Percentiles rank a stretch among this genome's conserved stretches.
These are phyloP conservation scores for Dunckerocampus dactyliophorus DNA, from an alignment of 2,113 vertebrate species.

Conservation along the genomic window DNA sequence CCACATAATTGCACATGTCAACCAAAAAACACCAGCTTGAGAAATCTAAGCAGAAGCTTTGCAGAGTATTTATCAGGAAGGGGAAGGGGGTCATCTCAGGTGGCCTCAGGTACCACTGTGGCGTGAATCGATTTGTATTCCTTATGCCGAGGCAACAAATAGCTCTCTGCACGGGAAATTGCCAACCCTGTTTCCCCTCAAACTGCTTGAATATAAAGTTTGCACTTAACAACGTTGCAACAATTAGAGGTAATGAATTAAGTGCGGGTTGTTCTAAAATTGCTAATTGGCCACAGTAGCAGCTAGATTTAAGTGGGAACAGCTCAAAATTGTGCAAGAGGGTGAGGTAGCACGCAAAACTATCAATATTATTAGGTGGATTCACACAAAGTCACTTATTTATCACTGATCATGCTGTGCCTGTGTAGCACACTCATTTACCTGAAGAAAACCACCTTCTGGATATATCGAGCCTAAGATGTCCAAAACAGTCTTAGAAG, in stretches of 20 bases:
- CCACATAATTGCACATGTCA: slow-evolving; percentile 60
- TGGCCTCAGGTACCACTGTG: slow-evolving; percentile 10
- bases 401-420: too few relatives aligned
- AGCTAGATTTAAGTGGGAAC: slow-evolving; percentile 7
- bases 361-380: too few relatives aligned
- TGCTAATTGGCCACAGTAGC: slow-evolving; percentile 48
- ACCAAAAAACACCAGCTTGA: slow-evolving; percentile 55
- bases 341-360: too few relatives aligned
- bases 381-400: too few relatives aligned
- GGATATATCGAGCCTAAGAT: too few relatives aligned
- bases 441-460: too few relatives aligned
- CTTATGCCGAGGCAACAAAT: background rate
- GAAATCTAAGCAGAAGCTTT: slow-evolving; percentile 59
- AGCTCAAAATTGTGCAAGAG: too few relatives aligned
- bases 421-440: too few relatives aligned
- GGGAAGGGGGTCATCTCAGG: slow-evolving; percentile 8
- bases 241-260: slow-evolving; percentile 56
- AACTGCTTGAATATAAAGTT: slow-evolving; percentile 41
- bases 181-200: slow-evolving; percentile 18
- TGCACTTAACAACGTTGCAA: slow-evolving; percentile 46
- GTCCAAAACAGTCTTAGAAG: too few relatives aligned
- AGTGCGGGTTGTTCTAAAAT: slow-evolving; percentile 39
- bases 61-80: slow-evolving; percentile 50
- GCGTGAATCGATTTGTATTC: background rate
- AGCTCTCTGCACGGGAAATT: background rate